phyloP scores from a whole-genome alignment of 2,113 vertebrate species.

The Scartelaos histophorus region DNA sequence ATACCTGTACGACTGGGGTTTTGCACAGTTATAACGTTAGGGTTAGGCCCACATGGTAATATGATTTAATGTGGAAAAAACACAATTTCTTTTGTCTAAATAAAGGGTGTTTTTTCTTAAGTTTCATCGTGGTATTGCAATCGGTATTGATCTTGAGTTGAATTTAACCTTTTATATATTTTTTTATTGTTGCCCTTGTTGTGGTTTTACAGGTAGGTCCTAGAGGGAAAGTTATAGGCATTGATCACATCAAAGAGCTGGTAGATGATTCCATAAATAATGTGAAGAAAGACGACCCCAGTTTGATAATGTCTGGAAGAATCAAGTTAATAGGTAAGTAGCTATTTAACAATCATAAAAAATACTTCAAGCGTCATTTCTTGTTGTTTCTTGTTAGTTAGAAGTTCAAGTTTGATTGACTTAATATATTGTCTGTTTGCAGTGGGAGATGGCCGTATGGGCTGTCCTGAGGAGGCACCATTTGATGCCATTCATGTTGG shows the following conservation, averaged over 20 bases:
- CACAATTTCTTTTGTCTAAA: too few species aligned
- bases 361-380: too few species aligned
- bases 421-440: constrained; percentile 51
- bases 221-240: constrained; percentile 95
- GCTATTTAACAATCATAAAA: too few species aligned
- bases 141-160: too few species aligned
- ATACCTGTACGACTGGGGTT: too few species aligned
- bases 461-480: constrained; percentile 87
- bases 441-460: constrained; percentile 96
- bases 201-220: constrained; percentile 85
- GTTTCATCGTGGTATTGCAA: too few species aligned
- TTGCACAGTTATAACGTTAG: too few species aligned
- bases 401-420: background rate
- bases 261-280: constrained; percentile 96
- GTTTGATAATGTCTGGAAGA: constrained; percentile 91
- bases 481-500: constrained; percentile 98
- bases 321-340: constrained; percentile 89
- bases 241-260: constrained; percentile 98
- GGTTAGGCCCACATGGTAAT: too few species aligned
- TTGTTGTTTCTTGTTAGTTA: too few species aligned
- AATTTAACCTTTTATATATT: background rate
- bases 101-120: too few species aligned
- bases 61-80: too few species aligned
- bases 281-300: constrained; percentile 94
- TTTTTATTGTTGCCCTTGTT: background rate